These are phyloP conservation scores for Piscicola geometra DNA, from an alignment of 2,888 invertebrate genomes.

Conservation along the genomic window DNA sequence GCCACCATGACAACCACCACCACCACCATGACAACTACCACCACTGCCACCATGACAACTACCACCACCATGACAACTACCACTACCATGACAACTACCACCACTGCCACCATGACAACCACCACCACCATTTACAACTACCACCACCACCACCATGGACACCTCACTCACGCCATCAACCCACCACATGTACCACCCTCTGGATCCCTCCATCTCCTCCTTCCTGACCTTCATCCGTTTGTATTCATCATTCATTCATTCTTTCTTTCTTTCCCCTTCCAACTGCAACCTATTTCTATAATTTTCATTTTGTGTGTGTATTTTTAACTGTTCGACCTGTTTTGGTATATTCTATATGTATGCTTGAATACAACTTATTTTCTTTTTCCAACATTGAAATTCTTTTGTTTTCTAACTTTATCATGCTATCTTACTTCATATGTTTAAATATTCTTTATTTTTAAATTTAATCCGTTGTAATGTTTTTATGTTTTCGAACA, in stretches of 20 bases:
- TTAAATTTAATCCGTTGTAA: no score
- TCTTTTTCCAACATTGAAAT: no score
- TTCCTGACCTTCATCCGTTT: neutral
- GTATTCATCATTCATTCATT: neutral
- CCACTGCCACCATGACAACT: neutral
- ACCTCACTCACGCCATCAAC: neutral
- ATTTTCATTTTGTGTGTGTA: neutral
- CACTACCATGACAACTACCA: neutral
- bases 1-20: slow-evolving; percentile 8
- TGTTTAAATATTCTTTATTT: no score
- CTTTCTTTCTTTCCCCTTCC: neutral
- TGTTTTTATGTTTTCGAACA: no score
- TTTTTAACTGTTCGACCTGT: no score
- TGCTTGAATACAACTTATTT: no score
- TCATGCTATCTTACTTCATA: no score
- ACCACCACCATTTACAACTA: neutral
- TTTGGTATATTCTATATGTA: no score
- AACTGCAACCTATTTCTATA: neutral
- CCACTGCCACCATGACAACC: neutral
- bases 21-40: slow-evolving; percentile 12
- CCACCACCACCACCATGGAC: neutral
- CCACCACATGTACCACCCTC: neutral
- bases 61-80: neutral
- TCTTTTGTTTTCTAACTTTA: no score
- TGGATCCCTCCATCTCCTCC: neutral